Conservation (phyloP, 2,888 invertebrate genomes). For the Limulus polyphemus region DNA sequence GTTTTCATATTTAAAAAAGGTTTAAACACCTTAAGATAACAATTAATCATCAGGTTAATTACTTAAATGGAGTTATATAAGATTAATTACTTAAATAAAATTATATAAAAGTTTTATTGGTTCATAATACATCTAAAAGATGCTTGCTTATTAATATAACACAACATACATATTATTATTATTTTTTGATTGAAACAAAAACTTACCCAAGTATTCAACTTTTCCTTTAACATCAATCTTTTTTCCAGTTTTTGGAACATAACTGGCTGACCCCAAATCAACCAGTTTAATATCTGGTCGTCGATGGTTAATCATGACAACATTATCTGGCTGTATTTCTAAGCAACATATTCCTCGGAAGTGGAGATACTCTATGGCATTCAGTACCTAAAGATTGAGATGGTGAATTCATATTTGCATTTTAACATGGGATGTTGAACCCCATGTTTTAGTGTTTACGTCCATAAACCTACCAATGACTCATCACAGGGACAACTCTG, state of each 20-base stretch:
- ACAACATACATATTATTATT: too few relatives aligned
- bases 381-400: constrained; percentile 46
- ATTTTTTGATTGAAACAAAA: too few relatives aligned
- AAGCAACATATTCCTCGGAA: constrained; percentile 82
- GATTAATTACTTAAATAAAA: too few relatives aligned
- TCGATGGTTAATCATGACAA: constrained; percentile 65
- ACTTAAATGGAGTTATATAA: too few relatives aligned
- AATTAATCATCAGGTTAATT: constrained; percentile 14
- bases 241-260: constrained; percentile 64
- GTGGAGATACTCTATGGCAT: constrained; percentile 86
- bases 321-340: constrained; percentile 86
- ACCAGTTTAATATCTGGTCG: constrained; percentile 58
- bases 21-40: background rate
- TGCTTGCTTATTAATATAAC: too few relatives aligned
- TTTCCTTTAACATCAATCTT: constrained; percentile 51
- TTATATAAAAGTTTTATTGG: too few relatives aligned
- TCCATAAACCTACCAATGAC: too few relatives aligned
- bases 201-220: constrained; percentile 48
- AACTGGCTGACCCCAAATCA: constrained; percentile 78
- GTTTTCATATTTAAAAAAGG: too few relatives aligned
- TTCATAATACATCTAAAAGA: too few relatives aligned
- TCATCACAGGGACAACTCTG: too few relatives aligned
- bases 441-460: too few relatives aligned
- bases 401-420: constrained; percentile 3
- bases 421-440: background rate